Evolutionary conservation across 2,113 vertebrate species (phyloP).

Genomic region (Phrynosoma platyrhinos): DNA sequence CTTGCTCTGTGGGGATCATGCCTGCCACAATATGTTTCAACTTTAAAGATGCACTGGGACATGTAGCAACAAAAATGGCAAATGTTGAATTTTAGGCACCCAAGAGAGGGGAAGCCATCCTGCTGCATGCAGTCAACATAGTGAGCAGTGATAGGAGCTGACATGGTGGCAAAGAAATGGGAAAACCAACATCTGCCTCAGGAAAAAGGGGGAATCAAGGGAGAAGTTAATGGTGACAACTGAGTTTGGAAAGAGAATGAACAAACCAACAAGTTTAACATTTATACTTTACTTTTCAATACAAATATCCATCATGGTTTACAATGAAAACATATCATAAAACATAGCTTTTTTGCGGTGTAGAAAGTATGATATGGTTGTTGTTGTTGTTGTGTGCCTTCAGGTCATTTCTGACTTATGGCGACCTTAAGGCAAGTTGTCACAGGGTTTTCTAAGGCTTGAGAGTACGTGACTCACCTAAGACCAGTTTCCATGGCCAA

Average conservation of each 20-base stretch:
- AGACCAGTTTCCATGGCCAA: no score
- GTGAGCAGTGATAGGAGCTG: neutral
- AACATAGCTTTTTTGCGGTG: neutral
- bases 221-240: no score
- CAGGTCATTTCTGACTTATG: no score
- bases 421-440: no score
- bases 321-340: neutral
- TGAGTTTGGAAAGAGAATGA: no score
- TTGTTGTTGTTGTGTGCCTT: neutral
- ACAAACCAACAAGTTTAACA: neutral
- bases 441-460: no score
- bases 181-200: no score
- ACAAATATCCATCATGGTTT: neutral
- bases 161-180: neutral
- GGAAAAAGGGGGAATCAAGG: no score
- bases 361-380: neutral
- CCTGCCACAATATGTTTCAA: slow-evolving; percentile 88
- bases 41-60: slow-evolving; percentile 88
- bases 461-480: no score
- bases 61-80: slow-evolving; percentile 85
- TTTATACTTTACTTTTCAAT: neutral
- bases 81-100: slow-evolving; percentile 82
- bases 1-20: slow-evolving; percentile 93
- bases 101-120: neutral
- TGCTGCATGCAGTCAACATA: neutral